A percentile compares a stretch with the other conserved stretches of the same genome.
These are phyloP conservation scores for Eucidaris tribuloides DNA, from an alignment of 35 echinoderm and acorn worm species.

Conservation along the genomic window DNA sequence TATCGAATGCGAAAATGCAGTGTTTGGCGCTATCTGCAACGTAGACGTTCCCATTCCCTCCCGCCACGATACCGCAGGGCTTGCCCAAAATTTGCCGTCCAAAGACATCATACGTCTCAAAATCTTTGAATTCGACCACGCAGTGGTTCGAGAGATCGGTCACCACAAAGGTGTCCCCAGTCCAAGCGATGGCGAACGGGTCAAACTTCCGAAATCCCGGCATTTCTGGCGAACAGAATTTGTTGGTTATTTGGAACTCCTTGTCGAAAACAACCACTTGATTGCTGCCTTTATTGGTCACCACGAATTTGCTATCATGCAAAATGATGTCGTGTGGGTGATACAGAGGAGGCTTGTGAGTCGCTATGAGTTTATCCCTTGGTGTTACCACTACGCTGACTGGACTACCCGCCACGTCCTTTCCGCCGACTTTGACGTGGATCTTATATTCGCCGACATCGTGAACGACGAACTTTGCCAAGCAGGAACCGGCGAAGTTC, in stretches of 20 bases:
- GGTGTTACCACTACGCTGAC: neutral
- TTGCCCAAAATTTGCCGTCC: too few species aligned
- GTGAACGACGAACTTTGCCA: neutral
- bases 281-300: conserved; percentile 1
- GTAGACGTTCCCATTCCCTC: conserved; percentile 37
- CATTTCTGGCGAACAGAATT: conserved; percentile 14
- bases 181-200: conserved; percentile 47
- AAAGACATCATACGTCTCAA: conserved; percentile 1
- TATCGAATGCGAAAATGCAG: conserved; percentile 52
- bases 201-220: conserved; percentile 15
- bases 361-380: neutral
- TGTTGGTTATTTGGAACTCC: conserved; percentile 4
- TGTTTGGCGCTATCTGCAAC: conserved; percentile 42
- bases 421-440: neutral
- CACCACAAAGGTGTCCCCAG: conserved; percentile 41
- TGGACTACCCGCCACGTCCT: neutral
- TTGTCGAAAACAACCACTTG: neutral
- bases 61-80: conserved; percentile 48
- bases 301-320: neutral
- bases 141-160: conserved; percentile 37
- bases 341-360: conserved; percentile 7
- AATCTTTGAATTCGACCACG: conserved; percentile 51
- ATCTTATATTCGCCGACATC: neutral
- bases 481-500: neutral
- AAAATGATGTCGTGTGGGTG: neutral